Conservation (phyloP, 64 coral and sea anemone species). For the Stylophora pistillata region DNA sequence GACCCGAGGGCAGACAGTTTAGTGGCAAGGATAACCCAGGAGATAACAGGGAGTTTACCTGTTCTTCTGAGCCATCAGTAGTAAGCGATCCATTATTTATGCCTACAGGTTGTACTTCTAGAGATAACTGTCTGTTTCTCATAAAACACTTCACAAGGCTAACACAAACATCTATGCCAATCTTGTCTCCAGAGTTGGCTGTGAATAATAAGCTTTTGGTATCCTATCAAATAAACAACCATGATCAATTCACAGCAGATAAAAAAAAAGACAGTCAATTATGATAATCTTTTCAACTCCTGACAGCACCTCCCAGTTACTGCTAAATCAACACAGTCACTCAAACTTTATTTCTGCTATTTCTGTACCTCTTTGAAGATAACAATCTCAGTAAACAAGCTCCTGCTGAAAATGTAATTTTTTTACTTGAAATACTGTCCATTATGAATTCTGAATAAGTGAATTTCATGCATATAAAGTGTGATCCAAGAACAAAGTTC, state of each 20-base stretch:
- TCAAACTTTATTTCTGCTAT: too few species aligned
- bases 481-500: too few species aligned
- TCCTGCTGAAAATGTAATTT: too few species aligned
- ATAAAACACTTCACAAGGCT: neutral
- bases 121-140: neutral
- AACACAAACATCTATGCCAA: neutral
- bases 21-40: neutral
- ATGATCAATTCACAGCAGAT: neutral
- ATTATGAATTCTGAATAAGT: too few species aligned
- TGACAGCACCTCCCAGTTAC: too few species aligned
- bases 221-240: neutral
- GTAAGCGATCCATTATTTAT: neutral
- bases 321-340: too few species aligned
- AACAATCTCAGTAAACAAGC: too few species aligned
- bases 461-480: too few species aligned
- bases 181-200: neutral
- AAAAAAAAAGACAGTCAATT: too few species aligned
- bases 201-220: neutral
- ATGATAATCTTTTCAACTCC: too few species aligned
- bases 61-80: neutral
- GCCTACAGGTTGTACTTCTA: neutral
- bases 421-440: too few species aligned
- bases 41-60: neutral
- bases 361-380: too few species aligned
- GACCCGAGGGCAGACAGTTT: neutral